Conservation (phyloP, 1,140 invertebrate genomes). For the Trichonephila clavata region DNA sequence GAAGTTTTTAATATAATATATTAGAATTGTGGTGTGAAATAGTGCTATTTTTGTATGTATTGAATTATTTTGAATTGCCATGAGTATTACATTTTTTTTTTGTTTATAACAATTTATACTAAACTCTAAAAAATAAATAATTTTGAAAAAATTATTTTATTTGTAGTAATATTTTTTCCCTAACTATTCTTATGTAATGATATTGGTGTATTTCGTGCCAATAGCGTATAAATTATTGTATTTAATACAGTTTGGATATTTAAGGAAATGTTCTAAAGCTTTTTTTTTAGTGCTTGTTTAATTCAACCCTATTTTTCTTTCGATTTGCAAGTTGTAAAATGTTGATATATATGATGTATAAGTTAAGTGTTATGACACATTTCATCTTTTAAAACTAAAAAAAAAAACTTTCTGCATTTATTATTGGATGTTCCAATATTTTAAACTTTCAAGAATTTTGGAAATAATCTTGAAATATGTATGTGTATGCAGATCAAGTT, state of each 20-base stretch:
- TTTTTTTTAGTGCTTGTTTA: not conserved
- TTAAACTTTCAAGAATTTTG: slow-evolving; percentile 9
- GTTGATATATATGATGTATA: not conserved
- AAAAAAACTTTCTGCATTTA: slow-evolving; percentile 9
- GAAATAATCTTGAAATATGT: slow-evolving; percentile 3
- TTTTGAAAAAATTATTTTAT: not conserved
- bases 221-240: not conserved
- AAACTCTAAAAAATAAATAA: not conserved
- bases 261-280: not conserved
- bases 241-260: not conserved
- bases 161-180: not conserved
- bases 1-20: not conserved
- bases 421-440: not conserved
- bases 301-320: not conserved
- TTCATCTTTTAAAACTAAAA: not conserved
- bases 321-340: not conserved
- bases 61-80: not conserved
- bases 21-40: not conserved
- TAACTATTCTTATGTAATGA: not conserved
- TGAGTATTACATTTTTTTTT: not conserved
- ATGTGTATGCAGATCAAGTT: not conserved
- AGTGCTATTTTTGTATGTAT: slow-evolving; percentile 18
- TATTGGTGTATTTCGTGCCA: not conserved
- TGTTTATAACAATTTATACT: not conserved
- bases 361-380: not conserved